Evolutionary conservation across 2,113 vertebrate genomes (phyloP).

Genomic region (Crocuta crocuta): DNA sequence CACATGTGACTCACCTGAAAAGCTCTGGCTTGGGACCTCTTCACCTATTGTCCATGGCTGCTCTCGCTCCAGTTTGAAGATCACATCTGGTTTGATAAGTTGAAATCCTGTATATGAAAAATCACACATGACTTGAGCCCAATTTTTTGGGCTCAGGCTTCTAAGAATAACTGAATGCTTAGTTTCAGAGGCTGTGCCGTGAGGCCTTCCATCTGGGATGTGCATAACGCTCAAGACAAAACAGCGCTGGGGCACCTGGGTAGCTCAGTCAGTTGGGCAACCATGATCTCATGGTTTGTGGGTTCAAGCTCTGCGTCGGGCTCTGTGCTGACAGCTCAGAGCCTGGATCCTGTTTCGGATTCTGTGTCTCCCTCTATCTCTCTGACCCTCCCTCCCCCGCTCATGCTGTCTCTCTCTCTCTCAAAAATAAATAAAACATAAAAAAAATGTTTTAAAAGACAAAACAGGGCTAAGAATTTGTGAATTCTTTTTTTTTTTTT

Average conservation of each 20-base stretch:
- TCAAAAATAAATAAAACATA: no score
- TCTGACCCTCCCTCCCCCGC: no score
- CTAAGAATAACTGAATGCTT: not conserved
- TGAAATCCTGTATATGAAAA: not conserved
- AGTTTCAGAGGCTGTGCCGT: not conserved
- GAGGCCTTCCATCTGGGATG: not conserved
- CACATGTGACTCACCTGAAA: not conserved
- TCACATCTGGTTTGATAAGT: not conserved
- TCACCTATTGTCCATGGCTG: not conserved
- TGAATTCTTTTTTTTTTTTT: no score
- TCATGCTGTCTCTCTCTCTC: no score
- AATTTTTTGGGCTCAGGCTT: not conserved
- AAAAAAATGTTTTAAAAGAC: no score
- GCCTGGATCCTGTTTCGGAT: no score
- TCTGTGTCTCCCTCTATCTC: no score
- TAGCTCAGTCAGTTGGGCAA: no score
- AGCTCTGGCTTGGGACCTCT: not conserved
- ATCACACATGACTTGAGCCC: not conserved
- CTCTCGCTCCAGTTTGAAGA: not conserved
- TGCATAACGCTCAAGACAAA: not conserved
- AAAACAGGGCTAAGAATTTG: no score
- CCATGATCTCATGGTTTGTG: no score
- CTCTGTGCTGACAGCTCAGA: no score
- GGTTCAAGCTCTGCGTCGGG: no score
- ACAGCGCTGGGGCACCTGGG: not conserved